Evolutionary conservation across 2,888 invertebrate genomes (phyloP).

Genomic region (Drosophila bunnanda): DNA sequence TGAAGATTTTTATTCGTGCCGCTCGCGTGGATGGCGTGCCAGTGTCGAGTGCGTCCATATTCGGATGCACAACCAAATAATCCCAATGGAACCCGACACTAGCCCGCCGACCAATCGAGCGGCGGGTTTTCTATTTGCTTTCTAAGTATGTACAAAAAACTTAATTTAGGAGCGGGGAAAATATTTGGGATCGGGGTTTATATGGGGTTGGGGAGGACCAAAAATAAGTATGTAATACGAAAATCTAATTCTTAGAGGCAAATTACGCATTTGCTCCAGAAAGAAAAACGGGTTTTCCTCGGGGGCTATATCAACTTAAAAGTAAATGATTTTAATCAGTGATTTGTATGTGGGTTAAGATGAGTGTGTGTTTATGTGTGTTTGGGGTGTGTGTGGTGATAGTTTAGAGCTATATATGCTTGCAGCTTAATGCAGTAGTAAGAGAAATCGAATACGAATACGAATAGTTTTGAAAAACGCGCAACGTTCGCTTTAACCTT

Average conservation of each 20-base stretch:
- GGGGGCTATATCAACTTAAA: conserved; percentile 49
- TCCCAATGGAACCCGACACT: conserved; percentile 63
- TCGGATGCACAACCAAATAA: conserved; percentile 52
- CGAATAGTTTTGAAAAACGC: conserved; percentile 71
- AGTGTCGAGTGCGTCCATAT: conserved; percentile 59
- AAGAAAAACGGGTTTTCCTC: conserved; percentile 43
- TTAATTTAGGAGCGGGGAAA: conserved; percentile 49
- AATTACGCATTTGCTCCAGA: conserved; percentile 23
- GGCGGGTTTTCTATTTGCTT: conserved; percentile 50
- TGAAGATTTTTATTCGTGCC: conserved; percentile 70
- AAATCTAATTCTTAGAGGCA: conserved; percentile 42
- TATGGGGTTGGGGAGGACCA: neutral
- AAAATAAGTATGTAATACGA: conserved; percentile 35
- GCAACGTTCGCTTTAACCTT: conserved; percentile 74
- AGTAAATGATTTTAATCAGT: conserved; percentile 25
- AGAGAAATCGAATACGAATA: conserved; percentile 70
- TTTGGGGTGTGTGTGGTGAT: conserved; percentile 41
- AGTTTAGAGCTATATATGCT: conserved; percentile 53
- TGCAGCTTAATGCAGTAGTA: conserved; percentile 74
- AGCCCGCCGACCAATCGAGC: conserved; percentile 44
- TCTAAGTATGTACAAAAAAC: conserved; percentile 64
- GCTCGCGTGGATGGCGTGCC: conserved; percentile 37
- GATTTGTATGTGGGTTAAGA: conserved; percentile 51
- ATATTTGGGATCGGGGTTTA: neutral
- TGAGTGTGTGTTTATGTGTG: conserved; percentile 37